Evolutionary conservation across 2,797 vertebrate genomes (phyloP).

Genomic region (Pipistrellus pygmaeus): DNA sequence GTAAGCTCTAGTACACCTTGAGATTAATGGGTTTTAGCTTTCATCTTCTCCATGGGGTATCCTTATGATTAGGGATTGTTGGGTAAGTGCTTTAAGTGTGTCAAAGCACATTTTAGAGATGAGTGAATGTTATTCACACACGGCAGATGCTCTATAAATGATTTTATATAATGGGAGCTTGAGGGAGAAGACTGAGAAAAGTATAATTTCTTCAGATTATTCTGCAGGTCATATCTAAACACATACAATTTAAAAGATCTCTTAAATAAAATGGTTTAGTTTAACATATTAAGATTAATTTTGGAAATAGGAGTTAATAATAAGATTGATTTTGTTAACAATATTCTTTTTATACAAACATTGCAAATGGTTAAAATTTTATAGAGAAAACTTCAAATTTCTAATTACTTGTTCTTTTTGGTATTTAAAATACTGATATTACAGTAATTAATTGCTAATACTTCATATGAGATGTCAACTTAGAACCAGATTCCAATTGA

Average conservation of each 20-base stretch:
- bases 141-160: not conserved
- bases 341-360: not conserved
- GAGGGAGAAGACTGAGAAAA: not conserved
- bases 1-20: not conserved
- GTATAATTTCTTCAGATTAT: constrained; percentile 1
- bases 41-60: not conserved
- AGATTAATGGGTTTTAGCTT: not conserved
- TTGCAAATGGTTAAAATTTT: not conserved
- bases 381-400: not conserved
- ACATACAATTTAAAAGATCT: not conserved
- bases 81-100: not conserved
- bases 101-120: not conserved
- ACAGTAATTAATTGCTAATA: not conserved
- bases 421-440: constrained; percentile 6
- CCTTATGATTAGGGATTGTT: not conserved
- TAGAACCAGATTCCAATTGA: not conserved
- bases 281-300: constrained; percentile 27
- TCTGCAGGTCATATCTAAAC: constrained; percentile 1
- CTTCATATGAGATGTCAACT: not conserved
- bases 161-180: not conserved
- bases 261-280: not conserved
- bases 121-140: not conserved
- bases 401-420: not conserved
- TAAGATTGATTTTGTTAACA: not conserved
- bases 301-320: constrained; percentile 5